phyloP scores from a whole-genome alignment of 2,113 vertebrate species.

The Aythya baeri region DNA sequence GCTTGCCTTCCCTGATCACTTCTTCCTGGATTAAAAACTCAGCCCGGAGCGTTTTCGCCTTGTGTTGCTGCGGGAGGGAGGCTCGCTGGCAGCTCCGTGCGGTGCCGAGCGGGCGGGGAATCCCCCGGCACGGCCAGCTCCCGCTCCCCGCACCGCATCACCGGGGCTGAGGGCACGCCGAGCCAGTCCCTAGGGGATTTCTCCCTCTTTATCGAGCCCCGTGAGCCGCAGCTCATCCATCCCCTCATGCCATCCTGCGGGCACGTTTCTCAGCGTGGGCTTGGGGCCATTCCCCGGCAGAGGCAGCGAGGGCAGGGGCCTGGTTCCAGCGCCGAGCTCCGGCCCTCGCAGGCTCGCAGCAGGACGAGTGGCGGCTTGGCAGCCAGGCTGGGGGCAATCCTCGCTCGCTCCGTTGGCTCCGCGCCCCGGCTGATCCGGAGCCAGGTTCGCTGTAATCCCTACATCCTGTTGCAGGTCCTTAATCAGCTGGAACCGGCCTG shows the following conservation, averaged over 20 bases:
- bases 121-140: not conserved
- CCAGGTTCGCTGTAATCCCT: conserved; percentile 80
- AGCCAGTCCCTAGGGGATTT: fast-evolving
- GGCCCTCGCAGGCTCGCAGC: not conserved
- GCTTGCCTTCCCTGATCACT: conserved; percentile 58
- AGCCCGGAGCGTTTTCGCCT: conserved; percentile 3
- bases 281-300: conserved; percentile 19
- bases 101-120: not conserved
- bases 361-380: conserved; percentile 55
- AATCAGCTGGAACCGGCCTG: conserved; percentile 78
- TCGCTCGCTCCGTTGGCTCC: conserved; percentile 68
- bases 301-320: conserved; percentile 24
- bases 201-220: not conserved
- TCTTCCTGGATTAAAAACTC: conserved; percentile 59
- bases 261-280: not conserved
- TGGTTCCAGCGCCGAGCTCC: not conserved
- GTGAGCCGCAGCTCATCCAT: not conserved
- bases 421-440: conserved; percentile 73
- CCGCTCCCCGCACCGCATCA: not conserved
- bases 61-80: conserved; percentile 10
- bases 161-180: not conserved
- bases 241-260: not conserved
- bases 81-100: not conserved
- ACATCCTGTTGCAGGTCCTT: conserved; percentile 85
- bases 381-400: conserved; percentile 60